Percentiles rank a stretch among this genome's conserved stretches.
phyloP scores from a whole-genome alignment of 2,113 vertebrate genomes.

The Taxidea taxus region DNA sequence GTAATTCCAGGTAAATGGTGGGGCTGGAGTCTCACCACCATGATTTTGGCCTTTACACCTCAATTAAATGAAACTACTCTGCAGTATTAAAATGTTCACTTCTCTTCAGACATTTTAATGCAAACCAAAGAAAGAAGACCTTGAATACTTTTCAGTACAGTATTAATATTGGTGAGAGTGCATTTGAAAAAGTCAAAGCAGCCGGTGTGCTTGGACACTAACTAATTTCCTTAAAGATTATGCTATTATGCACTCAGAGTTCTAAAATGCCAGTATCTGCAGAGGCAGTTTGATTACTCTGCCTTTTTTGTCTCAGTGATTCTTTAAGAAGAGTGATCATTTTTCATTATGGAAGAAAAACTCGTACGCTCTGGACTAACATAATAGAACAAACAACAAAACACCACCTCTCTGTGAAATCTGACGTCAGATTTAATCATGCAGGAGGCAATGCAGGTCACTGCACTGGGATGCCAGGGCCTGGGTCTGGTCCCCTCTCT shows the following conservation, averaged over 20 bases:
- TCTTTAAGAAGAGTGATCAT: constrained; percentile 54
- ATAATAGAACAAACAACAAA: constrained; percentile 60
- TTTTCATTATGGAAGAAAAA: constrained; percentile 59
- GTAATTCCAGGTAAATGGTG: background rate
- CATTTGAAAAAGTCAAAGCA: constrained; percentile 38
- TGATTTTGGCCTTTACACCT: background rate
- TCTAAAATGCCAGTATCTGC: constrained; percentile 55
- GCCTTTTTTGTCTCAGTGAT: constrained; percentile 50
- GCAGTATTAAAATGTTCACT: background rate
- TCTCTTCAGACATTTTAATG: background rate
- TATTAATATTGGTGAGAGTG: constrained; percentile 30
- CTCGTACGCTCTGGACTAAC: constrained; percentile 7
- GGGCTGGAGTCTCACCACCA: background rate
- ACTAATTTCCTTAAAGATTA: constrained; percentile 65
- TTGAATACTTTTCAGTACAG: constrained; percentile 27
- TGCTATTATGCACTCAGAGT: constrained; percentile 55
- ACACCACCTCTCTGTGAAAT: constrained; percentile 28
- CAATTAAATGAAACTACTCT: background rate
- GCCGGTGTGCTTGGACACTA: constrained; percentile 22
- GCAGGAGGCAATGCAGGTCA: background rate
- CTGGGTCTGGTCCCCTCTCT: background rate
- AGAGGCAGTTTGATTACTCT: constrained; percentile 53
- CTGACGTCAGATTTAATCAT: constrained; percentile 60
- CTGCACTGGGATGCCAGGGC: background rate
- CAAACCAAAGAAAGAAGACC: constrained; percentile 19